Evolutionary conservation across 2,888 invertebrate genomes (phyloP).

Genomic region (Lasioglossum marginatum): DNA sequence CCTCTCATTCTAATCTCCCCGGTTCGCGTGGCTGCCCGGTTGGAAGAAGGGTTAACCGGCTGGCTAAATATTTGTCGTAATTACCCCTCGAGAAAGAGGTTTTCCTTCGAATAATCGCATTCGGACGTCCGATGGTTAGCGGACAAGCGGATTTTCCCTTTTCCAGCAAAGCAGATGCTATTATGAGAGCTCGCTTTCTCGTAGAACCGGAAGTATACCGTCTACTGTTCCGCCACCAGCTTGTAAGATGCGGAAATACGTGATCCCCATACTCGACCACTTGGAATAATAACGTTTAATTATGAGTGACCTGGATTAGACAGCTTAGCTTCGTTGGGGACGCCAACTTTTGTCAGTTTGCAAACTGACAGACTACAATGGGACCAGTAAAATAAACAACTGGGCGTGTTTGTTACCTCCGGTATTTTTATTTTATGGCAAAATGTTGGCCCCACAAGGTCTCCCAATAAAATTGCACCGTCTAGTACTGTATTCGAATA

Average conservation of each 20-base stretch:
- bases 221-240: constrained; percentile 37
- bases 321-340: not conserved
- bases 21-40: constrained; percentile 79
- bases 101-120: constrained; percentile 60
- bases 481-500: not conserved
- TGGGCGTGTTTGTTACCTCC: not conserved
- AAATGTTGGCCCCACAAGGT: not conserved
- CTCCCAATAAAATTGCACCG: not conserved
- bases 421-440: not conserved
- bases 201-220: constrained; percentile 72
- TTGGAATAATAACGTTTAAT: constrained; percentile 80
- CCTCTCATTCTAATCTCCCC: constrained; percentile 68
- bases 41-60: constrained; percentile 82
- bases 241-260: constrained; percentile 34
- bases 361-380: not conserved
- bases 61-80: constrained; percentile 84
- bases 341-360: not conserved
- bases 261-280: constrained; percentile 67
- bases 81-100: constrained; percentile 74
- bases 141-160: constrained; percentile 70
- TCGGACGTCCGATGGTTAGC: constrained; percentile 37
- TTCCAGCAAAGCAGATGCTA: constrained; percentile 51
- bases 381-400: not conserved
- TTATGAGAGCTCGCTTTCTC: constrained; percentile 57
- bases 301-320: constrained; percentile 42